A percentile compares a stretch with the other conserved stretches of the same genome.
Conservation (phyloP, 2,888 invertebrate genomes). For the Eledone cirrhosa region DNA sequence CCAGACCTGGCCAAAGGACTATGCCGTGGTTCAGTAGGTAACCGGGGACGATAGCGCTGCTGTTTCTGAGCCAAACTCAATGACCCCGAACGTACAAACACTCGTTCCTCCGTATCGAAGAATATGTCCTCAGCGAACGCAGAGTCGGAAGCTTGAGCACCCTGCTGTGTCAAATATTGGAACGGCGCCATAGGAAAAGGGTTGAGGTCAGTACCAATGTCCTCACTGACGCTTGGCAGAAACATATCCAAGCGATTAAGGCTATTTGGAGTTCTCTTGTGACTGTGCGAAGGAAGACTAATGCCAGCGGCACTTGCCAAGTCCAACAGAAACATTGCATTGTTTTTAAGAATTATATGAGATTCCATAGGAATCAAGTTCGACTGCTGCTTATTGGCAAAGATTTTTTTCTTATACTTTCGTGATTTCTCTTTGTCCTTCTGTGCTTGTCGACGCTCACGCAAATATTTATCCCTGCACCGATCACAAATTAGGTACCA, state of each 20-base stretch:
- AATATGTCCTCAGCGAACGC: slow-evolving; percentile 65
- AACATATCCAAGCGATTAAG: slow-evolving; percentile 45
- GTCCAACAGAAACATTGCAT: slow-evolving; percentile 92
- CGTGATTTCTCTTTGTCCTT: slow-evolving; percentile 65
- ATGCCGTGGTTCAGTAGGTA: slow-evolving; percentile 60
- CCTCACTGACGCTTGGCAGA: slow-evolving; percentile 61
- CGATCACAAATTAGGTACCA: slow-evolving; percentile 94
- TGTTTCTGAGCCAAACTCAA: slow-evolving; percentile 48
- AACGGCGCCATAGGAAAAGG: slow-evolving; percentile 63
- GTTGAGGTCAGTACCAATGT: slow-evolving; percentile 53
- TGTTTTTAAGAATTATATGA: slow-evolving; percentile 85
- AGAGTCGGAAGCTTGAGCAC: slow-evolving; percentile 60
- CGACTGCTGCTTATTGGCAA: slow-evolving; percentile 51
- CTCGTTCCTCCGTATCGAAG: slow-evolving; percentile 58
- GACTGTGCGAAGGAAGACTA: slow-evolving; percentile 56
- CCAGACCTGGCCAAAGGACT: slow-evolving; percentile 60
- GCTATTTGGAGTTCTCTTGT: slow-evolving; percentile 44
- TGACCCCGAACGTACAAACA: slow-evolving; percentile 59
- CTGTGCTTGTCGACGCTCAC: slow-evolving; percentile 58
- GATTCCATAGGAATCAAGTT: slow-evolving; percentile 69
- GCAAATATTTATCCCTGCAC: slow-evolving; percentile 83
- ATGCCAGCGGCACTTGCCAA: slow-evolving; percentile 80
- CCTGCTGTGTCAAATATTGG: slow-evolving; percentile 57
- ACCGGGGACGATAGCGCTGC: slow-evolving; percentile 48
- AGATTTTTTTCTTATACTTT: slow-evolving; percentile 54